Evolutionary conservation across 2,113 vertebrate genomes (phyloP), one percentile per base, ranked within the genome.

Genomic region (Trogon surrucura): DNA sequence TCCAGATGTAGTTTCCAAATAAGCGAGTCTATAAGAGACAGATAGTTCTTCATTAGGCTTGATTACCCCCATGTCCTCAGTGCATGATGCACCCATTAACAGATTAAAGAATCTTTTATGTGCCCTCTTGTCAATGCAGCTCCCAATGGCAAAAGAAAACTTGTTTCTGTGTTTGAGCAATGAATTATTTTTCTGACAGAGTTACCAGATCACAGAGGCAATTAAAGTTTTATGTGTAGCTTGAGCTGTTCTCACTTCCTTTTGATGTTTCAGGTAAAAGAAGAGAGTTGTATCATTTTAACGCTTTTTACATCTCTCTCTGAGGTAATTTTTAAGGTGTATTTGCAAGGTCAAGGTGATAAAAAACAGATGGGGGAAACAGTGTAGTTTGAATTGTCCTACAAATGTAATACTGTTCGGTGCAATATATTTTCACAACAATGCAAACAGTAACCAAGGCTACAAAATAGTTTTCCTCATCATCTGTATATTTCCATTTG

Each of bases 241-340:
- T 93, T 64, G 54, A 50, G 44, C 72, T 88, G 18, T 78, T 85
- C 60, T 80, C 13, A 1, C 16, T 91, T 84, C 26, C 32, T 85
- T 96, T 96, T 93, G 79, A 90, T 64, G 71, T 88, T 90, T 83
- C 23, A 67, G 75, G 79, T 84, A 66, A 93, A 90, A 91, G 44
- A 89, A 88, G 6, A 16, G 58, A 80, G 23, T 71, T 93, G 64
- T 91, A 69, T 70, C 36, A 44, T 80, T 94, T 87, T 69, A 85
- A 51, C 36, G 57, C n/a, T 64, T 91, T 80, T 94, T 91, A 82
- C n/a, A 30, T 71, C 61, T 82, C 45, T 86, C 44, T 85, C 61
- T 61, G 45, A 81, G 45, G 50, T 81, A 81, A 79, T 81, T 93
- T 10, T 66, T 74, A 48, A 70, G 29, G 56, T 67, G 47, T 64